A percentile compares a stretch with the other conserved stretches of the same genome.
These are phyloP conservation scores for Knipowitschia caucasica DNA, from an alignment of 2,797 vertebrate genomes.

Conservation along the genomic window DNA sequence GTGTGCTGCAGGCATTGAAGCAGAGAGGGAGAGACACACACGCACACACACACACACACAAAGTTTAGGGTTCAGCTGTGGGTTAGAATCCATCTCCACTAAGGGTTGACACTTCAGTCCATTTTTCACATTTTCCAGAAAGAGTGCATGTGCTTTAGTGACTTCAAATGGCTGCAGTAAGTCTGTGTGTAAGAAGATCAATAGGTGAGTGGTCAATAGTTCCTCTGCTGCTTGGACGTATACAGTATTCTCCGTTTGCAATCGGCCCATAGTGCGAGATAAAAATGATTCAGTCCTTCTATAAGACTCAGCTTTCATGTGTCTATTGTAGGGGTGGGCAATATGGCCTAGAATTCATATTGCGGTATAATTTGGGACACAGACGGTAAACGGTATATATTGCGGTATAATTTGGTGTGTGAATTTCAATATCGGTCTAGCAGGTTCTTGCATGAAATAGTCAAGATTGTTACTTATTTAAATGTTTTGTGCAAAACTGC, in stretches of 20 bases:
- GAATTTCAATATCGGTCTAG: too few species aligned
- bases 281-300: not conserved
- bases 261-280: not conserved
- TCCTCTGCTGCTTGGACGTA: not conserved
- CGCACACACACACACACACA: not conserved
- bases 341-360: too few species aligned
- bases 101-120: constrained; percentile 17
- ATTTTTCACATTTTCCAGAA: constrained; percentile 47
- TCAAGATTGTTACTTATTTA: too few species aligned
- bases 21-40: not conserved
- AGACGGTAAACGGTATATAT: too few species aligned
- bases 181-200: constrained; percentile 22
- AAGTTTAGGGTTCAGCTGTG: constrained; percentile 43
- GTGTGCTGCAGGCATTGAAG: constrained; percentile 40
- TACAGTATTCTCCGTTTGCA: not conserved
- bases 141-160: constrained; percentile 16
- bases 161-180: constrained; percentile 21
- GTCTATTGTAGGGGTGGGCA: not conserved
- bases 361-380: too few species aligned
- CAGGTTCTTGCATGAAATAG: too few species aligned
- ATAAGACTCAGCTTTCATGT: not conserved
- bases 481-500: too few species aligned
- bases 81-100: constrained; percentile 48
- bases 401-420: too few species aligned
- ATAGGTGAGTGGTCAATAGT: constrained; percentile 23